Percentiles rank a stretch among this genome's conserved stretches.
phyloP scores from a whole-genome alignment of 2,888 invertebrate genomes.

The Temnothorax ravouxi region DNA sequence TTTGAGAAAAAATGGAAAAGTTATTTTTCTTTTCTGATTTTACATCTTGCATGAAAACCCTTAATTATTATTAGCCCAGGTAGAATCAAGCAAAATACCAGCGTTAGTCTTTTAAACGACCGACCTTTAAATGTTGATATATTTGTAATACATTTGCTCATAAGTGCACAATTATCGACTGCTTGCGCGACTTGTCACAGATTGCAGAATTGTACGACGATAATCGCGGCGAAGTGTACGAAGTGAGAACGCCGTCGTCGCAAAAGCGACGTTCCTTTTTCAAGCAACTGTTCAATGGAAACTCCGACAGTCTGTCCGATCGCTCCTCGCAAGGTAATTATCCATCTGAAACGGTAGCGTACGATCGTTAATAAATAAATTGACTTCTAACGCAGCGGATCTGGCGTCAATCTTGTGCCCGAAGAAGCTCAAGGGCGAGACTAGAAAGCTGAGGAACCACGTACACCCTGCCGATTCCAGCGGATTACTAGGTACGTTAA shows the following conservation, averaged over 20 bases:
- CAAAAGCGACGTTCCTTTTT: constrained; percentile 81
- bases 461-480: constrained; percentile 52
- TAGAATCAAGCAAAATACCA: background rate
- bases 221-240: constrained; percentile 81
- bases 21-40: no score
- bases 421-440: constrained; percentile 69
- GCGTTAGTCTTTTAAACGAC: background rate
- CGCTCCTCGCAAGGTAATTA: constrained; percentile 79
- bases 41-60: no score
- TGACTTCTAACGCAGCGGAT: constrained; percentile 65
- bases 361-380: constrained; percentile 6
- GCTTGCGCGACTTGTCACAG: constrained; percentile 62
- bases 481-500: constrained; percentile 59
- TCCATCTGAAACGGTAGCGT: background rate
- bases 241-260: constrained; percentile 74
- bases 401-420: constrained; percentile 69
- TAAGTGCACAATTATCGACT: background rate
- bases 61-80: background rate
- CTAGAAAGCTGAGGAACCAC: constrained; percentile 60
- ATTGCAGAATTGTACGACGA: constrained; percentile 80
- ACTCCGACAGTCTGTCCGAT: constrained; percentile 75
- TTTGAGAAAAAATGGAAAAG: no score
- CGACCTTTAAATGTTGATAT: background rate
- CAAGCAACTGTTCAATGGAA: constrained; percentile 79
- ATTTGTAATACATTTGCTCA: background rate